phyloP scores from a whole-genome alignment of 1,140 invertebrate species.

The Araneus ventricosus region DNA sequence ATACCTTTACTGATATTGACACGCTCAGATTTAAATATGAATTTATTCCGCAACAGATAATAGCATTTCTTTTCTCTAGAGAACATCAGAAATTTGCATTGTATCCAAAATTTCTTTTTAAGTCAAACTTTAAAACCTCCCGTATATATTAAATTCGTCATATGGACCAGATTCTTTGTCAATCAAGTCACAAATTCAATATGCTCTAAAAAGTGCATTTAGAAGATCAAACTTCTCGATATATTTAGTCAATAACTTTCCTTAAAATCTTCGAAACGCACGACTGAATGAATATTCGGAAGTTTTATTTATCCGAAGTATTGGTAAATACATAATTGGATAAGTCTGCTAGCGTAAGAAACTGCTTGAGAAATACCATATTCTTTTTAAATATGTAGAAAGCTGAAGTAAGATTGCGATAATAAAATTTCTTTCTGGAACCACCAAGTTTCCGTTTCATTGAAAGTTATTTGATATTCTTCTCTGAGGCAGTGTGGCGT shows the following conservation, averaged over 20 bases:
- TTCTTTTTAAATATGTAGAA: background rate
- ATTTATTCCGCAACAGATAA: too few relatives aligned
- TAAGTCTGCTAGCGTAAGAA: background rate
- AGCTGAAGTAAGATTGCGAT: background rate
- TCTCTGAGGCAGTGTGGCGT: background rate
- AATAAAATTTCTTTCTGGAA: background rate
- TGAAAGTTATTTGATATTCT: conserved; percentile 26
- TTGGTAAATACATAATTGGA: background rate
- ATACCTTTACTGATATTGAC: too few relatives aligned
- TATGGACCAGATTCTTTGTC: too few relatives aligned
- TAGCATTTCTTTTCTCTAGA: too few relatives aligned
- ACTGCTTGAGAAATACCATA: background rate
- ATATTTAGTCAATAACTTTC: background rate
- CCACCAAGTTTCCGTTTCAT: background rate
- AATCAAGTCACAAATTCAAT: too few relatives aligned
- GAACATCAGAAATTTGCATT: too few relatives aligned
- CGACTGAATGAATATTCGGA: background rate
- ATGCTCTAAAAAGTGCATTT: too few relatives aligned
- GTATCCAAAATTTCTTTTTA: too few relatives aligned
- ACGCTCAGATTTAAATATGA: too few relatives aligned
- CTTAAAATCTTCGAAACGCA: background rate
- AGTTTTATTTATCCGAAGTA: background rate
- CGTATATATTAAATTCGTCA: too few relatives aligned
- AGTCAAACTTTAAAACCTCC: too few relatives aligned
- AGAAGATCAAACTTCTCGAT: background rate